Base-by-base conservation (phyloP, 2,888 invertebrate genomes). In the Orchestes rusci region DNA sequence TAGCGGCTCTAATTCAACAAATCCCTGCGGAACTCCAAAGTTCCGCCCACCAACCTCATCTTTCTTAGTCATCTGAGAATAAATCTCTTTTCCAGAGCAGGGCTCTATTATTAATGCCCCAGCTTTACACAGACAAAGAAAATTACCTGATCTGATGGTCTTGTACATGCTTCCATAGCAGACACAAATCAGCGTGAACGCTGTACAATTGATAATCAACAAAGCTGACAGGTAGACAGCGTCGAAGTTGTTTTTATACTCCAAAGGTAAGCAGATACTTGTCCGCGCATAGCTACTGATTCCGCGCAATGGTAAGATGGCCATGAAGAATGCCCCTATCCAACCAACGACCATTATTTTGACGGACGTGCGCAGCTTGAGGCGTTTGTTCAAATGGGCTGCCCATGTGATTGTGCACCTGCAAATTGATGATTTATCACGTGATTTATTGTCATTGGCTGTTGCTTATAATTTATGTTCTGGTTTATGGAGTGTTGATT, bases 241-340 rank as follows among this genome's bases (percentile, higher is more conserved):
- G 56, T 79, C 79, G 2, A 65, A 63, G 29, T 70, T 57, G 40
- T 71, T 67, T 20, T 69, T 68, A 38, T 73, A 75, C 56, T 77
- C 76, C 64, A 82, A 69, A 1, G 82, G 82, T 39, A 82, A 66
- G 59, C 82, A 82, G 29, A 82, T 79, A 58, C 79, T 79, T 51
- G 80, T 81, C 57, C 74, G 77, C 27, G 77, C 72, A 64, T 80
- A 82, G 53, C 73, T 74, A 55, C 78, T 79, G 51, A 82, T 68
- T 10, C 79, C 80, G 15, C 78, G 58, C 3, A 81, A 67, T 1
- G 82, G 82, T 19, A 82, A 62, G 32, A 68, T 63, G 1, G 80
- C 80, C 69, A 80, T 71, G 18, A 68, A 55, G 7, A 75, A 57
- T 12, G 78, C 73, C 53, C 75, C 73, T 2, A 70, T 52, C 79